phyloP scores from a whole-genome alignment of 2,797 vertebrate species.

The Tokudaia tokunoshimensis region DNA sequence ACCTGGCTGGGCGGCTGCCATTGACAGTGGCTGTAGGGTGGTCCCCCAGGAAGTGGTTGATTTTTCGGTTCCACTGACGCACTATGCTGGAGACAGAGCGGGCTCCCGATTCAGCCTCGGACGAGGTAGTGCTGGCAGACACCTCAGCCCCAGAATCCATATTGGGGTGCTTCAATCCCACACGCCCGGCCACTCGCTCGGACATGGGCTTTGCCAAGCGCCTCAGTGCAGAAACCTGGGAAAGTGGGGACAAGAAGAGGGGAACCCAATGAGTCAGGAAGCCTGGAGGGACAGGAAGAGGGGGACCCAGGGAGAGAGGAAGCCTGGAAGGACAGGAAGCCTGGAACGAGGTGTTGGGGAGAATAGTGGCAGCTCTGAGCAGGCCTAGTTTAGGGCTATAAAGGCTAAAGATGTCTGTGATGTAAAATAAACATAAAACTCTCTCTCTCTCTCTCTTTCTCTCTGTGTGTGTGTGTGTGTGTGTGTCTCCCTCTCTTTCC shows the following conservation, averaged over 20 bases:
- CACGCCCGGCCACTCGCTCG: conserved; percentile 93
- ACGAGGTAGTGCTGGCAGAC: conserved; percentile 94
- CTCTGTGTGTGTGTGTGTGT: no score
- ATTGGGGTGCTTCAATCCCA: conserved; percentile 88
- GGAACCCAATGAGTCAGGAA: background rate
- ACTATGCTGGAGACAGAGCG: conserved; percentile 96
- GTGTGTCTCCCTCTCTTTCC: no score
- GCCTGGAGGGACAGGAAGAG: background rate
- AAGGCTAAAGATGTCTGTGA: background rate
- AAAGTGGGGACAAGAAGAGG: background rate
- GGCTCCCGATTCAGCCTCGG: conserved; percentile 91
- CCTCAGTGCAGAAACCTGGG: conserved; percentile 93
- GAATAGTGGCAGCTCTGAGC: background rate
- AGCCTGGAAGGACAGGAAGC: background rate
- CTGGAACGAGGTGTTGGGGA: rapidly evolving
- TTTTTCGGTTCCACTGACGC: conserved; percentile 97
- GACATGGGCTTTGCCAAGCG: conserved; percentile 97
- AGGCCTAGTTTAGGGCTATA: background rate
- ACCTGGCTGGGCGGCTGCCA: conserved; percentile 88
- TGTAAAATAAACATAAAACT: background rate
- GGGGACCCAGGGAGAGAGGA: background rate
- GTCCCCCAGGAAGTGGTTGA: conserved; percentile 93
- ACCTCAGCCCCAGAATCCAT: conserved; percentile 94
- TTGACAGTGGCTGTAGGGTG: conserved; percentile 85
- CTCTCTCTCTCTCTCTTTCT: background rate